Base-by-base conservation (phyloP, 2,797 vertebrate species). In the Sebastes wilsoni region DNA sequence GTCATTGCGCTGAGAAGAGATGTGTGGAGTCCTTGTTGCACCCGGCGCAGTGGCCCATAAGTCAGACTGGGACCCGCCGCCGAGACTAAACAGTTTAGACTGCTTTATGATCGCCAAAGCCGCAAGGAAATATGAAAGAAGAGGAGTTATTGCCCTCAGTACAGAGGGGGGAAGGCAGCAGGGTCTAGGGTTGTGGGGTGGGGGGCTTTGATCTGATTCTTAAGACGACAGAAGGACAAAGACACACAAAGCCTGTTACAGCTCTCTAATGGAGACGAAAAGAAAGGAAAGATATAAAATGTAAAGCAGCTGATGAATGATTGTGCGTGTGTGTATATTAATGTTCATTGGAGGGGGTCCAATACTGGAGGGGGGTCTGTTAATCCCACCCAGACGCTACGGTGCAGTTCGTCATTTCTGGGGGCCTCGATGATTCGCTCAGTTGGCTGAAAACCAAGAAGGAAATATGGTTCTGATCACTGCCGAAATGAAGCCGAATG, bases 1-100 rank as follows among this genome's bases (percentile, higher is more conserved):
- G 38, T 56, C 22, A 46, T 36, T 13, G 23, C 0, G 36, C 49
- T 54, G 67, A 69, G 55, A 13, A 60, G 74, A 67, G 68, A 76
- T 46, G 86, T 86, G 83, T 86, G 73, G 69, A 80, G 83, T 75
- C 79, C 77, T 54, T 81, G 86, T 76, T 82, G 86, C 64, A 20
- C 83, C 90, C 86, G 80, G 79, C 90, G 85, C 92, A 79, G 55
- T 22, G 67, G 85, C 84, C 64, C 84, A 82, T 92, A 85, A 92
- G 83, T 93, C 88, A 93, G 84, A 91, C 82, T 34, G 27, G 59
- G 87, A 90, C 93, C 92, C 79, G 89, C 91, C 80, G 72, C 85
- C 69, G 74, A 96, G 94, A 95, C 94, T 96, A 96, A 95, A 95
- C 95, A 93, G 85, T 96, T 95, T 94, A 94, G 91, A 93, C 92